Conservation (phyloP, 2,113 vertebrate genomes). For the Ibidorhyncha struthersii region DNA sequence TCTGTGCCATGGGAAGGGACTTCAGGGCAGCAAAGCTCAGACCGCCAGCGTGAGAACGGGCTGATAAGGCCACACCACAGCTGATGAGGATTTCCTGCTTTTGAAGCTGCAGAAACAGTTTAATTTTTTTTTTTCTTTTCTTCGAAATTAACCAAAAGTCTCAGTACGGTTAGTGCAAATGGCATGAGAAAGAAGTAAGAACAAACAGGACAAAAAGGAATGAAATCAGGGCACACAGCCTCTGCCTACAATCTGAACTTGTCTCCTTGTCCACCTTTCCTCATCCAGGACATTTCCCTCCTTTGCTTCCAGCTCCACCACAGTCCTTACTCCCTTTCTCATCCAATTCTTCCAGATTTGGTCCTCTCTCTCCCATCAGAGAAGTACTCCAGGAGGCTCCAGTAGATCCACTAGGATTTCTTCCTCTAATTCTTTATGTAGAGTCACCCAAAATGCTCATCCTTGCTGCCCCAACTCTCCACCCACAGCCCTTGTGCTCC, state of each 20-base stretch:
- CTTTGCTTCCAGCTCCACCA: not conserved
- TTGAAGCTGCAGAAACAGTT: not conserved
- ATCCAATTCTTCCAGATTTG: not conserved
- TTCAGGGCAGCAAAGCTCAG: not conserved
- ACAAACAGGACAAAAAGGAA: rapidly evolving
- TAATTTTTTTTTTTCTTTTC: not conserved
- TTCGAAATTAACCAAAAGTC: not conserved
- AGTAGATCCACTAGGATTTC: not conserved
- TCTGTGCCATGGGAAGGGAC: not conserved
- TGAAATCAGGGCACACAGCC: not conserved
- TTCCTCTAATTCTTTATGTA: not conserved
- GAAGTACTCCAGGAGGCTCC: not conserved
- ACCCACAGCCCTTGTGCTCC: rapidly evolving
- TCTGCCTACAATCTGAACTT: not conserved
- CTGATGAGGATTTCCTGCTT: not conserved
- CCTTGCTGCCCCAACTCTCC: not conserved
- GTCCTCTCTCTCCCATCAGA: not conserved
- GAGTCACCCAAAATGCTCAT: not conserved
- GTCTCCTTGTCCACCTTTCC: not conserved
- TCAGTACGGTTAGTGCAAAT: rapidly evolving
- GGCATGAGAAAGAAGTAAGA: not conserved
- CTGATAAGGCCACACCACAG: not conserved
- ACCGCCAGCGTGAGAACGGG: rapidly evolving
- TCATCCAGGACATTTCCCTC: not conserved
- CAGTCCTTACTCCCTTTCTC: not conserved